Percentiles rank a stretch among this genome's conserved stretches.
Conservation (phyloP, 35 echinoderm and acorn worm genomes). For the Nesometra sesokonis region DNA sequence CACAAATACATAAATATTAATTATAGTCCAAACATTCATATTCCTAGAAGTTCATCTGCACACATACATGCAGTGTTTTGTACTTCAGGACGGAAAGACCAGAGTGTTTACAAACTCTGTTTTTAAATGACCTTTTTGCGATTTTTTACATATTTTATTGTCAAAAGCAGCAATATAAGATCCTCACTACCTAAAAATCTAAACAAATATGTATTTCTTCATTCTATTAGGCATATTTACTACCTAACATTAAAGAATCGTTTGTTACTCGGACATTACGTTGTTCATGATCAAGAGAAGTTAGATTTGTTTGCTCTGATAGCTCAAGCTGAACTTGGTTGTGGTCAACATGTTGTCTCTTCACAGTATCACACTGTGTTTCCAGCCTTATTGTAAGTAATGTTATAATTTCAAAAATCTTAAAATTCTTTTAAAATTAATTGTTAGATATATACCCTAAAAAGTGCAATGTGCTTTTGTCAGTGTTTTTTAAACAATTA, state of each 20-base stretch:
- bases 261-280: slow-evolving; percentile 57
- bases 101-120: no score
- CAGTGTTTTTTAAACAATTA: background rate
- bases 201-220: background rate
- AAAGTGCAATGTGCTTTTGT: no score
- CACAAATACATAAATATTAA: no score
- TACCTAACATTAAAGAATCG: slow-evolving; percentile 89
- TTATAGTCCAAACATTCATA: no score
- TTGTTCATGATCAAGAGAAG: slow-evolving; percentile 64
- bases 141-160: no score
- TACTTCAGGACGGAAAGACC: no score
- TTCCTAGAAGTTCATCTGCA: no score
- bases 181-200: no score
- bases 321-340: slow-evolving; percentile 84
- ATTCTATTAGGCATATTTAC: slow-evolving; percentile 61
- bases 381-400: slow-evolving; percentile 68
- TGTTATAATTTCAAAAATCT: background rate
- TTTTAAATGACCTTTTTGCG: no score
- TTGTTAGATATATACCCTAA: no score
- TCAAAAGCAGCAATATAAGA: no score
- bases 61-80: no score
- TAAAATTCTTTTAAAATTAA: background rate
- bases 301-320: slow-evolving; percentile 50
- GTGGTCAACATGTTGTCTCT: slow-evolving; percentile 43
- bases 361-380: slow-evolving; percentile 79